phyloP scores from a whole-genome alignment of 2,888 invertebrate genomes.

The Cheilosia vulpina region DNA sequence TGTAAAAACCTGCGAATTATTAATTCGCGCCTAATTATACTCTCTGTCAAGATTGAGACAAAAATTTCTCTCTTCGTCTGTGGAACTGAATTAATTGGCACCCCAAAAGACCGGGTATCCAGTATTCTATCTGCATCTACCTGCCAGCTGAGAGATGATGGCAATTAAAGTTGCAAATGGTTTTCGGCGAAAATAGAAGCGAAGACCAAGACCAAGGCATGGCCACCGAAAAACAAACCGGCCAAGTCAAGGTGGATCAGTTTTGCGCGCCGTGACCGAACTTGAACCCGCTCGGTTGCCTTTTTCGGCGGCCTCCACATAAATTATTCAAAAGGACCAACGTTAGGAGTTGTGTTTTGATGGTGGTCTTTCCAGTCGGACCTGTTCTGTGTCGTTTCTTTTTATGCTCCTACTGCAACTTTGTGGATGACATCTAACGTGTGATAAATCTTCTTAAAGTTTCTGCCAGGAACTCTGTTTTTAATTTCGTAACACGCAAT shows the following conservation, averaged over 20 bases:
- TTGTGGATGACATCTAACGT: conserved; percentile 39
- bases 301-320: conserved; percentile 27
- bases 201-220: not conserved
- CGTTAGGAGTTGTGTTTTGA: conserved; percentile 19
- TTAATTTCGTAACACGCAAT: conserved; percentile 13
- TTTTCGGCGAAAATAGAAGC: not conserved
- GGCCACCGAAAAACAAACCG: conserved; percentile 7
- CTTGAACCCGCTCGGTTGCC: conserved; percentile 34
- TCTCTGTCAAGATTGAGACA: conserved; percentile 33
- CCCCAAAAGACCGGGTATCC: conserved; percentile 12
- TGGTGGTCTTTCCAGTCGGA: conserved; percentile 25
- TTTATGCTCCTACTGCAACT: not conserved
- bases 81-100: conserved; percentile 58
- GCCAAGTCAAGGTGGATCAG: conserved; percentile 37
- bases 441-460: conserved; percentile 48
- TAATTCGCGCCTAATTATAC: conserved; percentile 56
- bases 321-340: conserved; percentile 67
- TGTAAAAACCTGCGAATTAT: conserved; percentile 42
- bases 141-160: conserved; percentile 32
- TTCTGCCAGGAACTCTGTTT: not conserved
- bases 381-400: not conserved
- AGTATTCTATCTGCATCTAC: conserved; percentile 35
- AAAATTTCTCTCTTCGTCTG: not conserved
- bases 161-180: conserved; percentile 51
- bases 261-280: conserved; percentile 38